Percentiles rank a stretch among this genome's conserved stretches.
phyloP scores from a whole-genome alignment of 2,888 invertebrate species.

The Mayetiola destructor region DNA sequence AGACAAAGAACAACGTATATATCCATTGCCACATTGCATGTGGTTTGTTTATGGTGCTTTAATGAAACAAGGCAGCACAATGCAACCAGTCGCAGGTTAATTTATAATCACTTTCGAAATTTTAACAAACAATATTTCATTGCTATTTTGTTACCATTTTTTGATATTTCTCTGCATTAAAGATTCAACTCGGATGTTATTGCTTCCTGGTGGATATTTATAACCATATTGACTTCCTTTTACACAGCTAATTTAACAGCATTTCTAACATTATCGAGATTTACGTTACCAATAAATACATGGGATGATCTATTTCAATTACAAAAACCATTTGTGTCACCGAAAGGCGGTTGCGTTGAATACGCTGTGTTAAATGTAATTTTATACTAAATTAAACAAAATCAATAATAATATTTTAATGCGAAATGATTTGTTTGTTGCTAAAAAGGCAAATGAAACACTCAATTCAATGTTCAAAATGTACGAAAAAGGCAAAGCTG shows the following conservation, averaged over 20 bases:
- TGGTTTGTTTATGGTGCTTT: constrained; percentile 83
- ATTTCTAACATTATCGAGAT: constrained; percentile 70
- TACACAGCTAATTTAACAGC: constrained; percentile 86
- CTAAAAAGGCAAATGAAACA: constrained; percentile 29
- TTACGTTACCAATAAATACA: constrained; percentile 61
- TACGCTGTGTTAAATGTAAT: constrained; percentile 46
- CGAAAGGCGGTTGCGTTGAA: constrained; percentile 54
- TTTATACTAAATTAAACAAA: too few species aligned
- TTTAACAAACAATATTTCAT: not conserved
- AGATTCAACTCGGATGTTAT: constrained; percentile 71
- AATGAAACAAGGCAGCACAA: constrained; percentile 71
- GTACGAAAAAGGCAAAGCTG: constrained; percentile 28
- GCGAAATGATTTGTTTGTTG: not conserved
- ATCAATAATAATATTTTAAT: not conserved
- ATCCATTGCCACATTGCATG: constrained; percentile 53
- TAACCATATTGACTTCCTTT: constrained; percentile 72
- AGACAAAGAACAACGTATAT: constrained; percentile 41
- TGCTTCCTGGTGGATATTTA: constrained; percentile 90
- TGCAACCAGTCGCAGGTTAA: constrained; percentile 67
- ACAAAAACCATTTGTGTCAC: constrained; percentile 54
- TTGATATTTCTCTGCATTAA: constrained; percentile 23
- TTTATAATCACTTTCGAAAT: not conserved
- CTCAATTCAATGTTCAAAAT: constrained; percentile 28
- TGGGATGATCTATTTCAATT: constrained; percentile 50
- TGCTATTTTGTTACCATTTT: not conserved